A percentile compares a stretch with the other conserved stretches of the same genome.
These are phyloP conservation scores for Melolontha melolontha DNA, from an alignment of 2,888 invertebrate genomes.

Conservation along the genomic window DNA sequence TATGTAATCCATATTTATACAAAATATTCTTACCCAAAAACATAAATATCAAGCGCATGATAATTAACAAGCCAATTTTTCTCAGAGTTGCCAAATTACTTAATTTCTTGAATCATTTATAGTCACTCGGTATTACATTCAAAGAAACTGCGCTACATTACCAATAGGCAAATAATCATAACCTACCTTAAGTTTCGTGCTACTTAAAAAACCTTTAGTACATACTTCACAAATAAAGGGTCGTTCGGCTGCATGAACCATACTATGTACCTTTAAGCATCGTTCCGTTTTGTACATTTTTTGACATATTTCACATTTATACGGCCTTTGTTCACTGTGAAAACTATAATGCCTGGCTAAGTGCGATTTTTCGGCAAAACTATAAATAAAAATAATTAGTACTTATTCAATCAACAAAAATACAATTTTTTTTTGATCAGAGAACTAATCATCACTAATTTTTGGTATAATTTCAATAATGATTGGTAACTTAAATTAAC, in stretches of 20 bases:
- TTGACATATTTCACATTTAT: conserved; percentile 66
- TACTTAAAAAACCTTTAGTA: conserved; percentile 71
- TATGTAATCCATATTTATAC: no score
- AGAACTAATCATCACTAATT: no score
- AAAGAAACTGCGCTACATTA: no score
- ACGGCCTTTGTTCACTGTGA: conserved; percentile 63
- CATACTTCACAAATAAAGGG: conserved; percentile 70
- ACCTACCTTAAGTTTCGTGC: conserved; percentile 67
- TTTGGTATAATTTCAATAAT: no score
- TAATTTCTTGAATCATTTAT: no score
- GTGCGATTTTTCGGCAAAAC: conserved; percentile 65
- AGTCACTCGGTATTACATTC: no score
- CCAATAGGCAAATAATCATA: no score
- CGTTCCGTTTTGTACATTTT: conserved; percentile 71
- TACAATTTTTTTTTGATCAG: background rate
- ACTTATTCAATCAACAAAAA: background rate
- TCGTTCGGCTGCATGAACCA: conserved; percentile 68
- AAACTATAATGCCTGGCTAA: conserved; percentile 64
- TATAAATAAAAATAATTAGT: conserved; percentile 46
- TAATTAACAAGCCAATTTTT: no score
- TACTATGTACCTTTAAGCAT: conserved; percentile 69
- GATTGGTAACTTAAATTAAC: no score
- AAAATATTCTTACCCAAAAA: no score
- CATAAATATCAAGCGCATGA: no score
- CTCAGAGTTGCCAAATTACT: no score